Conservation (phyloP, 2,888 invertebrate species). For the Hypercompe scribonia region DNA sequence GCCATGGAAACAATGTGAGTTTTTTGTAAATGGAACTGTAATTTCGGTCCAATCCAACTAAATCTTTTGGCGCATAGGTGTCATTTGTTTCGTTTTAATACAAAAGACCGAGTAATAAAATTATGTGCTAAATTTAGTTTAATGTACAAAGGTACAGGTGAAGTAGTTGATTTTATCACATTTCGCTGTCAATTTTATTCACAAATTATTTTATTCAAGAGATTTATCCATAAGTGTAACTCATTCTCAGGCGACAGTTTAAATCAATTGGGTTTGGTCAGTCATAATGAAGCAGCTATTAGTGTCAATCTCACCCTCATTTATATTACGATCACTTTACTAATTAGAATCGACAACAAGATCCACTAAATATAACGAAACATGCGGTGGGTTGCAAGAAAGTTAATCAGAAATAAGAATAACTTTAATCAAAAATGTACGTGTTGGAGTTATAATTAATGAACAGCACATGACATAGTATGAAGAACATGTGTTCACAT, state of each 20-base stretch:
- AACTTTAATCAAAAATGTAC: neutral
- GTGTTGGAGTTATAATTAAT: neutral
- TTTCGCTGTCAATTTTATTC: neutral
- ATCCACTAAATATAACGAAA: neutral
- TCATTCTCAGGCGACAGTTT: neutral
- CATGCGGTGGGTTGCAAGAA: neutral
- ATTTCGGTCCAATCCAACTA: neutral
- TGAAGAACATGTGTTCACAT: neutral
- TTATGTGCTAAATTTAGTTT: no score
- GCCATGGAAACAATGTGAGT: slow-evolving; percentile 91
- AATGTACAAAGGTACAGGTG: neutral
- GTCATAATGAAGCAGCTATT: neutral
- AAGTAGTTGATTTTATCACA: neutral
- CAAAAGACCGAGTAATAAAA: neutral
- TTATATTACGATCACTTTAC: neutral
- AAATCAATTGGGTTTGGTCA: neutral
- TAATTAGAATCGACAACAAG: neutral
- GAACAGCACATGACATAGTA: neutral
- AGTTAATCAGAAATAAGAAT: no score
- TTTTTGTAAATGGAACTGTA: slow-evolving; percentile 20
- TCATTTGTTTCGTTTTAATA: neutral
- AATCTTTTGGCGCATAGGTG: neutral
- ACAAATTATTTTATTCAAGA: neutral
- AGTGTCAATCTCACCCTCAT: neutral
- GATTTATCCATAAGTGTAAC: neutral